Percentiles rank a stretch among this genome's conserved stretches.
These are phyloP conservation scores for Megalops cyprinoides DNA, from an alignment of 2,797 vertebrate genomes.

Conservation along the genomic window DNA sequence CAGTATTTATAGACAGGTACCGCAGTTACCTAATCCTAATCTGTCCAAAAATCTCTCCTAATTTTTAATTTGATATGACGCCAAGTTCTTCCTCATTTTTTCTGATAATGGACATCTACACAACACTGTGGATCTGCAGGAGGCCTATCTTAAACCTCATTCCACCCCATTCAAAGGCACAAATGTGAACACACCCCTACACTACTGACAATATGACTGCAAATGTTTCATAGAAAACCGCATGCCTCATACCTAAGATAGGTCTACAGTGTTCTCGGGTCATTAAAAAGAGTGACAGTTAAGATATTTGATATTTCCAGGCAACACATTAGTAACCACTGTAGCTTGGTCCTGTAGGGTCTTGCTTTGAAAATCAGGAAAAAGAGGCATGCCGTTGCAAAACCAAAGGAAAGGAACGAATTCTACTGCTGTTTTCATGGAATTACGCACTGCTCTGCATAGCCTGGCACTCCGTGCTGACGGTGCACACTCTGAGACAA, in stretches of 20 bases:
- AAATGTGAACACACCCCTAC: neutral
- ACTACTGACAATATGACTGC: neutral
- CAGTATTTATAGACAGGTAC: neutral
- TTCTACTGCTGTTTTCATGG: slow-evolving; percentile 14
- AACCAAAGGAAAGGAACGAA: neutral
- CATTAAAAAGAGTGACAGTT: slow-evolving; percentile 9
- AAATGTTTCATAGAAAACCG: neutral
- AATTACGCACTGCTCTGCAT: slow-evolving; percentile 33
- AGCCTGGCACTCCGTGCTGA: slow-evolving; percentile 45
- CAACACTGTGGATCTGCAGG: neutral
- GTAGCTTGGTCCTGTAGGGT: slow-evolving; percentile 6
- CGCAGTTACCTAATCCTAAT: neutral
- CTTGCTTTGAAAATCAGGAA: slow-evolving; percentile 4
- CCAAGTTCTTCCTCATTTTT: neutral
- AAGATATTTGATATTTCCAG: slow-evolving; percentile 10
- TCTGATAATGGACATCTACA: neutral
- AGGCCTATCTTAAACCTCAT: neutral
- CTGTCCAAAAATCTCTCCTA: neutral
- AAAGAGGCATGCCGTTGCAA: slow-evolving; percentile 2
- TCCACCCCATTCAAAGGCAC: neutral
- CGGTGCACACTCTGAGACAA: slow-evolving; percentile 34
- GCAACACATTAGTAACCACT: neutral
- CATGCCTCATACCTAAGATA: neutral
- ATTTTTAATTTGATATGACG: neutral
- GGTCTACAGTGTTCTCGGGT: neutral